Evolutionary conservation across 2,797 vertebrate genomes (phyloP), one percentile per base, ranked within the genome.

Genomic region (Phrynocephalus vlangalii): DNA sequence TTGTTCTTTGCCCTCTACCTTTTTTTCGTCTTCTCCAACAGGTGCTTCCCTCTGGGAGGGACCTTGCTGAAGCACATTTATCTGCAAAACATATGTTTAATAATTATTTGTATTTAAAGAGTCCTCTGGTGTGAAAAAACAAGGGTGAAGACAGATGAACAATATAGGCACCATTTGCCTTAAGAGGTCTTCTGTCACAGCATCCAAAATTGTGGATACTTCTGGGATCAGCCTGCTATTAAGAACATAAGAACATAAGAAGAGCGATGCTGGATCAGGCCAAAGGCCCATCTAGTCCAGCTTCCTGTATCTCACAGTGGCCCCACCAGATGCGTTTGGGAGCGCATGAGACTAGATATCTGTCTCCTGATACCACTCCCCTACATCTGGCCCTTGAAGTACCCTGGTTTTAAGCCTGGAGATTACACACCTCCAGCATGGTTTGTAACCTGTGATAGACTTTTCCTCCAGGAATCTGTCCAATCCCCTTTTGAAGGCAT

Each of bases 1-100:
- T 3, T 92, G 38, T 13, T 96, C 96, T 93, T 95, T 93, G 8
- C 90, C 73, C 18, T 90, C 89, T 38, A 89, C 85, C 82, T 94
- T 93, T 77, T 93, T 95, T 77, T 94, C 96, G 8, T 96, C 95
- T 4, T 97, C 96, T 2, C 93, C 95, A 0, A 20, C 82, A 0
- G 38, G 84, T 16, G 90, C 92, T 56, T 96, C 96, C 56, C 85
- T 89, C 72, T 86, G 92, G 0, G 26, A 0, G 0, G 95, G 8
- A 0, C 95, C 96, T 56, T 96, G 96, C 94, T 97, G 96, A 87
- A 97, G 92, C 91, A 92, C 90, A 6, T 94, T 95, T 82, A 97
- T 95, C 97, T 97, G 84, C 16, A n/a, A 78, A 81, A 85, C 70
- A 92, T 16, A 89, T 44, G 1, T 82, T 82, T 18, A 82, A 44